A percentile compares a stretch with the other conserved stretches of the same genome.
phyloP scores from a whole-genome alignment of 2,797 vertebrate genomes.

The Ptychadena robeensis region DNA sequence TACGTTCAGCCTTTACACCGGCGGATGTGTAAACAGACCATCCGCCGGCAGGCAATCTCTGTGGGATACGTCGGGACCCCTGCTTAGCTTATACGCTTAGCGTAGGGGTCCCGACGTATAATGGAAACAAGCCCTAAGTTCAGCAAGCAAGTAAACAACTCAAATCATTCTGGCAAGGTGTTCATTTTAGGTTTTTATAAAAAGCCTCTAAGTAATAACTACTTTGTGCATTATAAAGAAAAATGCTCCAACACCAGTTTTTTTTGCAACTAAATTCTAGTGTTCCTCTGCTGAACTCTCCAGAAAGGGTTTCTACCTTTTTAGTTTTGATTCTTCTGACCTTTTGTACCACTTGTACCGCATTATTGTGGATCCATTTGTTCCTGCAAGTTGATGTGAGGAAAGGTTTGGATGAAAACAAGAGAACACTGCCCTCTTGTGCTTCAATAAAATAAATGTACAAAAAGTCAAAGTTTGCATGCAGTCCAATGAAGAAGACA shows the following conservation, averaged over 20 bases:
- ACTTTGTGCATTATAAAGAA: conserved; percentile 14
- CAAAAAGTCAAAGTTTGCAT: not conserved
- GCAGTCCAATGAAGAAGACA: not conserved
- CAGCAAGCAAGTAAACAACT: too few relatives aligned
- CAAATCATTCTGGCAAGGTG: too few relatives aligned
- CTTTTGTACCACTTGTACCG: conserved; percentile 25
- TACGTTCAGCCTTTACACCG: too few relatives aligned
- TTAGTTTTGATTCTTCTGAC: conserved; percentile 45
- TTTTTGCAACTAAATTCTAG: conserved; percentile 30
- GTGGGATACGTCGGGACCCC: too few relatives aligned
- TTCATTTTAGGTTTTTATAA: not conserved
- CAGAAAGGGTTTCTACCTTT: conserved; percentile 40
- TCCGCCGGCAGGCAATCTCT: too few relatives aligned
- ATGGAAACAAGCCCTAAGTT: too few relatives aligned
- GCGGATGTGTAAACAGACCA: too few relatives aligned
- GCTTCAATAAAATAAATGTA: conserved; percentile 14
- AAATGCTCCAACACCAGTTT: conserved; percentile 15
- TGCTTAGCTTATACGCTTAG: too few relatives aligned
- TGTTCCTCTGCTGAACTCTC: conserved; percentile 24
- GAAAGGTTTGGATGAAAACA: conserved; percentile 33
- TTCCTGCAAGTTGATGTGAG: conserved; percentile 43
- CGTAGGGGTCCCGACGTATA: too few relatives aligned
- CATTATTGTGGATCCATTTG: conserved; percentile 33
- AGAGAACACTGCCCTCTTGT: conserved; percentile 58
- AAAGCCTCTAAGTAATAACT: not conserved